Evolutionary conservation across 2,888 invertebrate species (phyloP).

Genomic region (Charanyca ferruginea): DNA sequence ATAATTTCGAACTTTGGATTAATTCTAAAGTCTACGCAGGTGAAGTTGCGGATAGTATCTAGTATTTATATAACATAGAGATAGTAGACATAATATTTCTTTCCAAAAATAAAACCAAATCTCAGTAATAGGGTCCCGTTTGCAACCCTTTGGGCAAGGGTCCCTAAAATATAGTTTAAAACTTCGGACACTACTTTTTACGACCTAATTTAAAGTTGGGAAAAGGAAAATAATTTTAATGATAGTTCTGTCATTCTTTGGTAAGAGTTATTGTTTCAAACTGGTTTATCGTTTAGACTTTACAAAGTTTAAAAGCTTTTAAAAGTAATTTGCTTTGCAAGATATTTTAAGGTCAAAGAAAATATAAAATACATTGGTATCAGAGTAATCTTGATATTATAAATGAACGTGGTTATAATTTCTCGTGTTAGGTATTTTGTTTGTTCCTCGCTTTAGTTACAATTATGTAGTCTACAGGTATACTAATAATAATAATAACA

Average conservation of each 20-base stretch:
- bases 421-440: not conserved
- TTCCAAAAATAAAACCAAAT: no score
- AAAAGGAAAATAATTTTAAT: slow-evolving; percentile 13
- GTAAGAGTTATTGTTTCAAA: slow-evolving; percentile 17
- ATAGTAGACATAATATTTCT: no score
- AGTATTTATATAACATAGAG: no score
- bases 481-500: no score
- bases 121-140: no score
- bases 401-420: not conserved
- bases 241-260: slow-evolving; percentile 25
- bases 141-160: no score
- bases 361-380: not conserved
- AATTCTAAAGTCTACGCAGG: no score
- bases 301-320: slow-evolving; percentile 22
- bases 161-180: slow-evolving; percentile 1
- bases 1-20: no score
- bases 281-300: slow-evolving; percentile 1
- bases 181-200: slow-evolving; percentile 1
- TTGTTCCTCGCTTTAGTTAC: no score
- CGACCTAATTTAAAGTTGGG: not conserved
- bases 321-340: not conserved
- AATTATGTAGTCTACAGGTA: no score
- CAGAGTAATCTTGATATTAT: not conserved
- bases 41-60: no score
- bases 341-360: slow-evolving; percentile 2